These are phyloP conservation scores for Chinchilla lanigera DNA, from an alignment of 2,113 vertebrate genomes.

Conservation along the genomic window DNA sequence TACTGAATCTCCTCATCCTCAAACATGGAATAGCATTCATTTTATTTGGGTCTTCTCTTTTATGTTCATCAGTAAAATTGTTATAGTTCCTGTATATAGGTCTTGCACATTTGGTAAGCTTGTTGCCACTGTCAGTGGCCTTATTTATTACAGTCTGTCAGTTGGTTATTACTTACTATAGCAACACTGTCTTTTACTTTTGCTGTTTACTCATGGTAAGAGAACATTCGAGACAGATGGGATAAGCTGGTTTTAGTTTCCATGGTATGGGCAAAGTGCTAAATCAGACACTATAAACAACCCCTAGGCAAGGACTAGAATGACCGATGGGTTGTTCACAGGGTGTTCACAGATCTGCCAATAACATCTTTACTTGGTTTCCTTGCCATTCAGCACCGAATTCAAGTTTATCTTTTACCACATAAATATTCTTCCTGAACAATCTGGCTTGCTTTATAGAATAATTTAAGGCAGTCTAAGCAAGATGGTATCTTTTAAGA, in stretches of 20 bases:
- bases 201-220: not conserved
- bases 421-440: constrained; percentile 13
- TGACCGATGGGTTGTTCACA: not conserved
- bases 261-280: not conserved
- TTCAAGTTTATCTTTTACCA: constrained; percentile 7
- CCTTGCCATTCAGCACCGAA: not conserved
- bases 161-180: not conserved
- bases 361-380: constrained; percentile 30
- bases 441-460: not conserved
- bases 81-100: not conserved
- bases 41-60: constrained; percentile 8
- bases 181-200: not conserved
- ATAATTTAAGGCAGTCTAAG: not conserved
- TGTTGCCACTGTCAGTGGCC: not conserved
- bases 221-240: constrained; percentile 50
- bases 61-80: not conserved
- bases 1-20: not conserved
- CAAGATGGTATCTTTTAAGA: constrained; percentile 24
- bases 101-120: not conserved
- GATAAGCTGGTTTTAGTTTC: constrained; percentile 58
- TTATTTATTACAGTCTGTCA: constrained; percentile 18
- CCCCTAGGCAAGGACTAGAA: not conserved
- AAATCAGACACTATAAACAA: constrained; percentile 31
- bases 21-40: not conserved
- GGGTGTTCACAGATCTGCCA: not conserved